Evolutionary conservation across 92 coral and sea anemone genomes (phyloP).

Genomic region (Nematostella vectensis): DNA sequence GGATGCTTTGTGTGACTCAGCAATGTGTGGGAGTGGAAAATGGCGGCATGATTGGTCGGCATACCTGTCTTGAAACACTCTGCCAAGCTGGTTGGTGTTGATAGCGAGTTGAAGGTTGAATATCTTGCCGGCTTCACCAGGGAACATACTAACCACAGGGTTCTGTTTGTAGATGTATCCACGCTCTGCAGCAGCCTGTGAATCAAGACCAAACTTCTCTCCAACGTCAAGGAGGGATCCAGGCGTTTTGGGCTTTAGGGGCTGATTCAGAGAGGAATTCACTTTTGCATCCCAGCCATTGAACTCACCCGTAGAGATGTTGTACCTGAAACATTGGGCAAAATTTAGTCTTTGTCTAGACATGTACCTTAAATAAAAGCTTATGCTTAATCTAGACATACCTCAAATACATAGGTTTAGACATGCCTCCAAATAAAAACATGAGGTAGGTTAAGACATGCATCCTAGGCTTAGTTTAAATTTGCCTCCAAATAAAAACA

Average conservation of each 20-base stretch:
- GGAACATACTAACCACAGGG: conserved; percentile 77
- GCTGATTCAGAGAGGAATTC: conserved; percentile 70
- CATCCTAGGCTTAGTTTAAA: no score
- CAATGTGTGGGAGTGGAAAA: no score
- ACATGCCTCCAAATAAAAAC: no score
- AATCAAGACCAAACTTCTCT: conserved; percentile 49
- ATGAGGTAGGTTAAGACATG: no score
- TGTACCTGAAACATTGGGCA: conserved; percentile 50
- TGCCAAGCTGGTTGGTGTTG: conserved; percentile 89
- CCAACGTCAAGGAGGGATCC: conserved; percentile 59
- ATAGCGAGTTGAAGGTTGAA: conserved; percentile 80
- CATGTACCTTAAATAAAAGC: neutral
- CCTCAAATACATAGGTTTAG: no score
- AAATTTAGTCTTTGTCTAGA: neutral
- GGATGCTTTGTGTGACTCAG: no score
- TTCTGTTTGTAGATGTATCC: conserved; percentile 91
- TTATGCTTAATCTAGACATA: no score
- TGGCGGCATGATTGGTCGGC: no score
- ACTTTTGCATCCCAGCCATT: conserved; percentile 82
- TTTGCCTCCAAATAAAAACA: no score
- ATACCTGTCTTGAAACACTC: conserved; percentile 92
- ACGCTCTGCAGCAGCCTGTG: conserved; percentile 51
- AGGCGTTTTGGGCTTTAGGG: conserved; percentile 10
- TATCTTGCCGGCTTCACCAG: conserved; percentile 45
- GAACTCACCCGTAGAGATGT: conserved; percentile 93